phyloP scores from a whole-genome alignment of 2,888 invertebrate species.

The Sesamia inferens region DNA sequence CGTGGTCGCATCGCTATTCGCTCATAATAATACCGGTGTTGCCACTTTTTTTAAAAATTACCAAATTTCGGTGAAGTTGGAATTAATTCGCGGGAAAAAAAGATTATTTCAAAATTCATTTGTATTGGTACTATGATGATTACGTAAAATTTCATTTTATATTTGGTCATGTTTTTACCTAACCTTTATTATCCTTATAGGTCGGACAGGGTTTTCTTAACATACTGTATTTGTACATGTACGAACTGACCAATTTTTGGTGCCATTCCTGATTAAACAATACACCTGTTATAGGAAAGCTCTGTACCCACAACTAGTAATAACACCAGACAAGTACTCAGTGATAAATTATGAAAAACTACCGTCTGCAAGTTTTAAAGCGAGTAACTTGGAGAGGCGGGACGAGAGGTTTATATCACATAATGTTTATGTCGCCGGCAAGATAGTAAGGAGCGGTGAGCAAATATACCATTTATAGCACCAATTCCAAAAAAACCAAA shows the following conservation, averaged over 20 bases:
- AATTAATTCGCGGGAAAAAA: too few species aligned
- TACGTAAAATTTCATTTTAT: too few species aligned
- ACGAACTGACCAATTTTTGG: not conserved
- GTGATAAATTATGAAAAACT: slow-evolving; percentile 81
- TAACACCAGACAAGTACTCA: slow-evolving; percentile 79
- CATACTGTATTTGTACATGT: not conserved
- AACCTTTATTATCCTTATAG: too few species aligned
- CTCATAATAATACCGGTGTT: too few species aligned
- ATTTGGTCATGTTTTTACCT: too few species aligned
- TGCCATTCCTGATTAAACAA: not conserved
- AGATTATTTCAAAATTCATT: too few species aligned
- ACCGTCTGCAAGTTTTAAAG: slow-evolving; percentile 79
- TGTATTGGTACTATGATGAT: too few species aligned
- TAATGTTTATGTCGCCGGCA: slow-evolving; percentile 83
- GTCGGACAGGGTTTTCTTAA: too few species aligned
- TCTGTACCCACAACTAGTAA: slow-evolving; percentile 60
- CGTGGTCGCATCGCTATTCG: too few species aligned
- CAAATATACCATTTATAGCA: not conserved
- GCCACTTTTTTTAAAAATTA: too few species aligned
- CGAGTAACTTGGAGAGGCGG: slow-evolving; percentile 70
- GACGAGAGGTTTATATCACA: slow-evolving; percentile 77
- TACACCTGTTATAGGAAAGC: slow-evolving; percentile 68
- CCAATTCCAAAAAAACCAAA: too few species aligned
- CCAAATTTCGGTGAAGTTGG: too few species aligned
- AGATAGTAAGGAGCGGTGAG: slow-evolving; percentile 78